Conservation (phyloP, 2,113 vertebrate species). For the Canis aureus region DNA sequence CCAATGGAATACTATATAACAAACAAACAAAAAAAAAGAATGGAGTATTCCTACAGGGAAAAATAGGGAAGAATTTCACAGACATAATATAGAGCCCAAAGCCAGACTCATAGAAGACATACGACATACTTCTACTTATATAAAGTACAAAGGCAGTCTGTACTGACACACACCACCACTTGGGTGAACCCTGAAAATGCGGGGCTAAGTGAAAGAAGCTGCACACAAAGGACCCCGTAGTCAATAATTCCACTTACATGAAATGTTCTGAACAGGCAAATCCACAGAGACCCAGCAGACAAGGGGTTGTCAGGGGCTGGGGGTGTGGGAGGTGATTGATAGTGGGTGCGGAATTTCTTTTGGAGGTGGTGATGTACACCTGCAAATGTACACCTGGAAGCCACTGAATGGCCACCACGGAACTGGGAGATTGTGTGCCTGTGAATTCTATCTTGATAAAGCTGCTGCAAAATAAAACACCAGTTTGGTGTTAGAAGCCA, state of each 20-base stretch:
- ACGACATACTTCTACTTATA: fast-evolving
- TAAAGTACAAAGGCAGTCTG: not conserved
- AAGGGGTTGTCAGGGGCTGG: not conserved
- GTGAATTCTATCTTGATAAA: not conserved
- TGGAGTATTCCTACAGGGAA: fast-evolving
- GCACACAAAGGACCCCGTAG: fast-evolving
- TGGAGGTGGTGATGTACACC: not conserved
- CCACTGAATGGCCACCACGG: not conserved
- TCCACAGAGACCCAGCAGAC: not conserved
- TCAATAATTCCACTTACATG: fast-evolving
- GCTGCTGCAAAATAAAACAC: not conserved
- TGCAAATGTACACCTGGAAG: not conserved
- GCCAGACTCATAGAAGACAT: not conserved
- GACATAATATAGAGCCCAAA: not conserved
- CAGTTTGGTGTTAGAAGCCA: not conserved
- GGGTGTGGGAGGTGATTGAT: not conserved
- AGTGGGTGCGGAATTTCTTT: not conserved
- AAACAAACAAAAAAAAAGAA: no score
- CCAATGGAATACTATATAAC: not conserved
- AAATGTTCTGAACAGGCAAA: not conserved
- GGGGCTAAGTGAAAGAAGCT: not conserved
- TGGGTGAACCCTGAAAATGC: not conserved
- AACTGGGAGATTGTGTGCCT: not conserved
- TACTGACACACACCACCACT: fast-evolving
- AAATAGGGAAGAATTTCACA: not conserved